Conservation (phyloP, 2,888 invertebrate species). For the Himalopsyche anomala region DNA sequence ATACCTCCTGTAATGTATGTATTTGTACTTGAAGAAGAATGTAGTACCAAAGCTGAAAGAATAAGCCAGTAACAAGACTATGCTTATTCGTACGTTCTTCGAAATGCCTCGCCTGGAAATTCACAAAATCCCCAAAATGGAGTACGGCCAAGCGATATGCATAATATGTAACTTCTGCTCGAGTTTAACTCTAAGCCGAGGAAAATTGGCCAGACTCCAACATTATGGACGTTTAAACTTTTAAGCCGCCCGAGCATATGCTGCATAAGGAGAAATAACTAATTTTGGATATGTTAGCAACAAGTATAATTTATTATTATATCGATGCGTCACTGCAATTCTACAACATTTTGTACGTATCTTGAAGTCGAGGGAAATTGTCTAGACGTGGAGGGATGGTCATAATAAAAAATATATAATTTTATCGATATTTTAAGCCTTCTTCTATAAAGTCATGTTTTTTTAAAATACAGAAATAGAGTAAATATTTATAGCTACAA, state of each 20-base stretch:
- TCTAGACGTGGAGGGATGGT: no score
- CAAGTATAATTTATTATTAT: no score
- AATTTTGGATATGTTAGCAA: background rate
- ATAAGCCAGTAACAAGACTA: background rate
- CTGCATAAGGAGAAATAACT: background rate
- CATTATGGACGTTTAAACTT: conserved; percentile 12
- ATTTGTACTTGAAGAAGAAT: no score
- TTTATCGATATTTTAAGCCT: no score
- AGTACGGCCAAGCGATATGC: conserved; percentile 1
- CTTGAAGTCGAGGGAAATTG: no score
- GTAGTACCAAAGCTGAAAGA: no score
- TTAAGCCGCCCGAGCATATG: background rate
- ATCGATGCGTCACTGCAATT: conserved; percentile 7
- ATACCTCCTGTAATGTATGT: no score
- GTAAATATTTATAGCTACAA: no score
- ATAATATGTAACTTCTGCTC: no score
- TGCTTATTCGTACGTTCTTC: background rate
- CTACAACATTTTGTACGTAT: background rate
- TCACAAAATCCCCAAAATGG: conserved; percentile 4
- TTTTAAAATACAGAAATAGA: no score
- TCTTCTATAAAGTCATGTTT: no score
- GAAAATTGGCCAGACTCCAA: conserved; percentile 15
- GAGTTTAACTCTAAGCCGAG: background rate
- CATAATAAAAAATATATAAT: no score
- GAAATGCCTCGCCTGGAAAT: background rate